Percentiles rank a stretch among this genome's conserved stretches.
Evolutionary conservation across 2,888 invertebrate species (phyloP).

Genomic region (Frankliniella intonsa): DNA sequence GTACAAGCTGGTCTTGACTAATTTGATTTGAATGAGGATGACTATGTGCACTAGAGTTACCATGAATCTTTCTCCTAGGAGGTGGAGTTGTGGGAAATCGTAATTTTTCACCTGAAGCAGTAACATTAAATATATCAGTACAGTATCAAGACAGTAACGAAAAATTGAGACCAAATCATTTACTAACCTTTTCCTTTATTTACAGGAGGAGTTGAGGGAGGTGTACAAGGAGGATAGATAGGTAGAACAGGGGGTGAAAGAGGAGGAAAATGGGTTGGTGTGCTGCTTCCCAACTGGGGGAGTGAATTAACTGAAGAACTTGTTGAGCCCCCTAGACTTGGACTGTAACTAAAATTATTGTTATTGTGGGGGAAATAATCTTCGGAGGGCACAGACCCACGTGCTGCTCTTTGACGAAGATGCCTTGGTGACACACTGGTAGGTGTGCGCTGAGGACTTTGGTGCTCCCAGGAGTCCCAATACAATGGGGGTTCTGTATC

Average conservation of each 20-base stretch:
- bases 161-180: background rate
- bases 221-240: conserved; percentile 44
- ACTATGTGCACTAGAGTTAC: background rate
- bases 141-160: conserved; percentile 9
- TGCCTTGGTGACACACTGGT: conserved; percentile 48
- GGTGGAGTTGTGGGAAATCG: conserved; percentile 80
- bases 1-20: conserved; percentile 8
- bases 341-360: conserved; percentile 47
- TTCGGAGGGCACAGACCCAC: conserved; percentile 58
- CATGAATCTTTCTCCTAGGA: conserved; percentile 68
- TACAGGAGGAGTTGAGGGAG: conserved; percentile 52
- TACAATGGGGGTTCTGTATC: conserved; percentile 64
- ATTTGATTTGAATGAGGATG: background rate
- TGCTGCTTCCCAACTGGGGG: conserved; percentile 43
- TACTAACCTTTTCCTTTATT: conserved; percentile 44
- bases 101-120: conserved; percentile 46
- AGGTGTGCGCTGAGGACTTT: conserved; percentile 44
- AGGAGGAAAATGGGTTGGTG: conserved; percentile 41
- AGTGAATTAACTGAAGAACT: conserved; percentile 33
- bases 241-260: conserved; percentile 38
- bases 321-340: conserved; percentile 35
- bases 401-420: conserved; percentile 49
- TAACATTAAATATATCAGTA: background rate
- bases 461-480: conserved; percentile 93
- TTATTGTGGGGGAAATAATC: conserved; percentile 50